Base-by-base conservation (phyloP, 2,797 vertebrate genomes). In the Tragopan temminckii region DNA sequence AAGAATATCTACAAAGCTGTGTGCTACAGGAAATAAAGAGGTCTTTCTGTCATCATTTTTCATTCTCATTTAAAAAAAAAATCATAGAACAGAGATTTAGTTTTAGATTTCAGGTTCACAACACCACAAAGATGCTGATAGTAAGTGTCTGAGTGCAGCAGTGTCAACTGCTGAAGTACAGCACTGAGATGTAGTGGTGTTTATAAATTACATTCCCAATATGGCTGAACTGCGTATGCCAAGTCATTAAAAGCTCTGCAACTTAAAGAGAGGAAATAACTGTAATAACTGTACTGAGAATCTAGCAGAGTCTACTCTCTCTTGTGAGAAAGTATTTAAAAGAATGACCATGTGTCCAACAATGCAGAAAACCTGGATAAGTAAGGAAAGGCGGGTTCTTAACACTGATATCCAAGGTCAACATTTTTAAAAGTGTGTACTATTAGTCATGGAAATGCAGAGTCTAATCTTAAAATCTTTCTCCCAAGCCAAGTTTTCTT, bases 11-110 rank as follows among this genome's bases (percentile, higher is more conserved):
- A 1, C 91, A 77, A 90, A 95, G 13, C 4, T 16, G 45, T 14
- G 1, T 53, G 64, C 43, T 95, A n/a, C 57, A 70, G 17, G 42
- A n/a, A 35, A 58, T 18, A 38, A 52, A 62, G 27, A 52, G 25
- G 18, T 69, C 25, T 21, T 45, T 33, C 24, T 59, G 76, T 64
- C 24, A 11, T 52, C 1, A 21, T 50, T 82, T 86, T 78, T 68
- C 23, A 62, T 82, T 86, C 61, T 93, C 58, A 53, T 92, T 96
- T 94, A 45, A 55, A 96, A 52, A 92, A 93, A 78, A 92, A 93
- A 71, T 9, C 46, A 63, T 46, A 52, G 52, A 94, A 76, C 11
- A 78, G 12, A 80, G 42, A 64, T 91, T 82, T 83, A 68, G 85
- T 91, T 91, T 85, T 83, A 95, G 77, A 94, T 80, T 85, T 89